Evolutionary conservation across 2,888 invertebrate genomes (phyloP), one percentile per base, ranked within the genome.

Genomic region (Pachycephus smyrnensis): DNA sequence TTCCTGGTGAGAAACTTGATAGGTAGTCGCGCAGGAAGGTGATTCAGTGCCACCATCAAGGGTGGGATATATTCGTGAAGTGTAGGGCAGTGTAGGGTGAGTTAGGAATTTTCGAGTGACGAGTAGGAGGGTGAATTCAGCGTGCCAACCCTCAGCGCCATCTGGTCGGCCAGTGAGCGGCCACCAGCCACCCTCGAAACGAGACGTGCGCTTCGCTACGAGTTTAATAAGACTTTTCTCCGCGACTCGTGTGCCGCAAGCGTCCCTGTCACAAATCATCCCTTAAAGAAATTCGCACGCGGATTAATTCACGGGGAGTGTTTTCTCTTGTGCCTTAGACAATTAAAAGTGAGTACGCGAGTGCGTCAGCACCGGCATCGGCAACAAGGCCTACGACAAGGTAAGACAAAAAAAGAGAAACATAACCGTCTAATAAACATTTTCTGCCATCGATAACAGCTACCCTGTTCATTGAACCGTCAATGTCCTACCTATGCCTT

Each of bases 131-230:
- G 86, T 84, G 83, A 55, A 55, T 55, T 55, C 23, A 23, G 82
- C 78, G 82, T 75, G 82, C 83, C 80, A 11, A 79, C 79, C 82
- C 77, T 76, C 81, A 84, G 86, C 89, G 89, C 87, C 88, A 89
- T 88, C 89, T 89, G 87, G 83, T 84, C 84, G 83, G 79, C 82
- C 84, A 85, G 87, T 86, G 86, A 81, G 85, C 85, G 86, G 87
- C 87, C 88, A 87, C 71, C 71, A 55, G 23, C 23, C 55, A 55
- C 86, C 88, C 88, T 86, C 82, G 81, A 82, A 84, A 86, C 85
- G 9, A 23, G 55, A 55, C 55, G 55, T 55, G 55, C 55, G 55
- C 55, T 9, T 55, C 55, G 55, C 55, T 55, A 55, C 55, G 23
- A 55, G 55, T 55, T 55, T 55, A 55, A 55, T 55, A 55, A 55